Evolutionary conservation across 2,888 invertebrate genomes (phyloP), one percentile per base, ranked within the genome.

Genomic region (Isotomurus palustris): DNA sequence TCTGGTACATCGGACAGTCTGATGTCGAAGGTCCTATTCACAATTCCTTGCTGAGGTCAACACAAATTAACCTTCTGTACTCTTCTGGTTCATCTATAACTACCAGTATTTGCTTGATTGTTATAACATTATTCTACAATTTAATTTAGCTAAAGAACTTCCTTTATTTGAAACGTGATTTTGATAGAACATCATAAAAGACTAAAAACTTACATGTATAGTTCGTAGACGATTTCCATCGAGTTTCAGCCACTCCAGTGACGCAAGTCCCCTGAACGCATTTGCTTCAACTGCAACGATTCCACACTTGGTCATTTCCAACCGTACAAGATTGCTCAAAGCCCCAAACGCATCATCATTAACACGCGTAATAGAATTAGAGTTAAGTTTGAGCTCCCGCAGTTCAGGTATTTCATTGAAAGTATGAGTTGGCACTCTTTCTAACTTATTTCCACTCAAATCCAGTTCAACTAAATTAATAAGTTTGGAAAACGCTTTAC

Each of bases 381-480:
- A 84, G 71, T 80, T 83, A 45, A 91, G 78, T 72, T 83, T 83
- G 29, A 90, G 77, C 73, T 88, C 88, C 49, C 89, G 76, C 56
- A 88, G 78, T 74, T 87, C 87, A 4, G 84, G 81, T 56, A 87
- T 84, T 6, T 84, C 83, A 64, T 83, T 83, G 70, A 91, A 84
- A 5, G 85, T 79, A 71, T 85, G 83, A 17, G 87, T 83, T 2
- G 90, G 90, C 66, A 91, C 81, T 51, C 79, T 76, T 27, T 76
- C 74, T 29, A 90, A 77, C 51, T 80, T 77, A 74, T 91, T 91
- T 69, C 84, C 81, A 67, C 88, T 87, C 60, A 90, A 78, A 73
- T 91, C 89, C 63, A 91, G 77, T 74, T 90, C 89, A 3, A 90
- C 86, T 43, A 91, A 78, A 74, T 90, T 90, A 61, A 84, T 87